phyloP scores from a whole-genome alignment of 2,888 invertebrate species.

The Mechanitis mazaeus region DNA sequence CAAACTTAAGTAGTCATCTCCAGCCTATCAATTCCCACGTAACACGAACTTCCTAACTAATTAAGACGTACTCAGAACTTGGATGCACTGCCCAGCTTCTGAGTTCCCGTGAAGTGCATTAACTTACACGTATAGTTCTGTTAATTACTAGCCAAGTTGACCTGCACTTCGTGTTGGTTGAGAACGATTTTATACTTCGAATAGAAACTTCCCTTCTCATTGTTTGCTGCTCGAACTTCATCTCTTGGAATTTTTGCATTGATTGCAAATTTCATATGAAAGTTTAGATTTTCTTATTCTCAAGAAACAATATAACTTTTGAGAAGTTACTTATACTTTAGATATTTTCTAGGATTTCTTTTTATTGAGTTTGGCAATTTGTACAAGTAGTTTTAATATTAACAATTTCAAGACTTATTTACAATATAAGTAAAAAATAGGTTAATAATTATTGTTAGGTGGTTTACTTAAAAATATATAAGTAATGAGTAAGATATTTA shows the following conservation, averaged over 20 bases:
- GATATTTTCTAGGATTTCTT: no score
- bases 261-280: neutral
- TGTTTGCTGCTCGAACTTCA: neutral
- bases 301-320: constrained; percentile 3
- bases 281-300: neutral
- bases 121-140: constrained; percentile 17
- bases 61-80: constrained; percentile 35
- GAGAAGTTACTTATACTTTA: neutral
- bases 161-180: constrained; percentile 11
- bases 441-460: no score
- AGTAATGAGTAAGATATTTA: no score
- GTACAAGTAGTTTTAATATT: no score
- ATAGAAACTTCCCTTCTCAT: neutral
- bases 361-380: no score
- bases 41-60: constrained; percentile 34
- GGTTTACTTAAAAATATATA: no score
- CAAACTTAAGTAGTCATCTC: constrained; percentile 25
- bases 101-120: constrained; percentile 22
- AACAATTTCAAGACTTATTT: no score
- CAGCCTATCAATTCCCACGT: constrained; percentile 29
- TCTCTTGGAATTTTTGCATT: neutral
- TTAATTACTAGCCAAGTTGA: constrained; percentile 25
- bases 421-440: no score
- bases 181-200: constrained; percentile 4
- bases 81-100: constrained; percentile 28